Percentiles rank a stretch among this genome's conserved stretches.
Evolutionary conservation across 2,113 vertebrate genomes (phyloP).

Genomic region (Meles meles): DNA sequence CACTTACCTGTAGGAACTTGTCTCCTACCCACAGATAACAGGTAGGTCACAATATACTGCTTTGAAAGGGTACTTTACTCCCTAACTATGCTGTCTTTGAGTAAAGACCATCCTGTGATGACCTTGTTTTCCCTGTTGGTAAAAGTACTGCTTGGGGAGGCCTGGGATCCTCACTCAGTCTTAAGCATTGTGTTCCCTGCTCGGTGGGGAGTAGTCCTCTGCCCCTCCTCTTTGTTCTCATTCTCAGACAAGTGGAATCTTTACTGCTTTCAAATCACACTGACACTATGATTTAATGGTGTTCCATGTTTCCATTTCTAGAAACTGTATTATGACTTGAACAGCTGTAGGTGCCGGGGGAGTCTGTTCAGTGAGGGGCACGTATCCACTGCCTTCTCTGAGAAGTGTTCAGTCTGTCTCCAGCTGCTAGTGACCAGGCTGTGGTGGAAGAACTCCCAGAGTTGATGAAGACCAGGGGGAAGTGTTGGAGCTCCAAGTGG

Average conservation of each 20-base stretch:
- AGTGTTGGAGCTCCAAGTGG: background rate
- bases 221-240: background rate
- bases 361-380: background rate
- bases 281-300: background rate
- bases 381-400: background rate
- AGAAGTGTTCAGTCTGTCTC: background rate
- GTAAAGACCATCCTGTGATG: background rate
- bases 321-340: background rate
- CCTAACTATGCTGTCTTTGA: background rate
- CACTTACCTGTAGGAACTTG: background rate
- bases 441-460: background rate
- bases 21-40: background rate
- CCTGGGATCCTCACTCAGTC: too few species aligned
- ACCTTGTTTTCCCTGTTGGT: background rate
- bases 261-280: background rate
- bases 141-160: background rate
- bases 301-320: background rate
- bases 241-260: background rate
- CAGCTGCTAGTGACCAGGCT: background rate
- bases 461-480: background rate
- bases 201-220: accelerated
- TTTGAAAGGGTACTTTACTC: background rate
- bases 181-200: background rate
- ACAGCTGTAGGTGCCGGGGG: background rate
- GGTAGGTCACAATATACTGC: background rate